phyloP scores from a whole-genome alignment of 2,113 vertebrate genomes.

The Lethenteron camtschaticum region DNA sequence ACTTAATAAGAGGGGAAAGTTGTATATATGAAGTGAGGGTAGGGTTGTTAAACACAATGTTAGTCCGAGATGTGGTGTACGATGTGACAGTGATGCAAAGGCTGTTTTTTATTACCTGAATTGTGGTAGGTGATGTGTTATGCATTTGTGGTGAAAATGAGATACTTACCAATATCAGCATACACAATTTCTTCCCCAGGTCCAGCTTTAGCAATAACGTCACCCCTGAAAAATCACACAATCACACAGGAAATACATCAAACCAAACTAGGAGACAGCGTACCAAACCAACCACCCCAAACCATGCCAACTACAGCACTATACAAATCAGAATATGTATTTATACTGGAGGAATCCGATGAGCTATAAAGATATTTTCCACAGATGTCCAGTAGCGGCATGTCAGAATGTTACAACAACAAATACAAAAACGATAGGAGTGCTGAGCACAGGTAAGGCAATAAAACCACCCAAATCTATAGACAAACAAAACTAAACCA shows the following conservation, averaged over 20 bases:
- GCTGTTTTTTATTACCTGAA: no score
- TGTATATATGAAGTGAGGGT: no score
- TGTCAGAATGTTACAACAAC: no score
- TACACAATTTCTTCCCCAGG: neutral
- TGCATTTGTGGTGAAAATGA: neutral
- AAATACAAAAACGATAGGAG: no score
- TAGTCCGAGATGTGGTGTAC: no score
- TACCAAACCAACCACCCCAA: neutral
- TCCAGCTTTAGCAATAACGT: neutral
- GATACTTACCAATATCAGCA: slow-evolving; percentile 4
- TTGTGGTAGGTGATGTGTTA: no score
- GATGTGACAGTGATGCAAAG: no score
- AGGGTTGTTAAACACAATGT: no score
- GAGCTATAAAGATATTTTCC: neutral
- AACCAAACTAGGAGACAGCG: neutral
- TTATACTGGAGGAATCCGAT: neutral
- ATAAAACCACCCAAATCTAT: no score
- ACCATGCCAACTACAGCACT: neutral
- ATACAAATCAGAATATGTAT: neutral
- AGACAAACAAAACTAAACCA: no score
- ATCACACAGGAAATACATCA: neutral
- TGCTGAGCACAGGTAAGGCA: no score
- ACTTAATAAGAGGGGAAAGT: no score
- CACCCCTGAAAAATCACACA: neutral
- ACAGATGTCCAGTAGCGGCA: neutral